Base-by-base conservation (phyloP, 37 sponge, comb jelly and placozoan species). In the Petrosia ficiformis region DNA sequence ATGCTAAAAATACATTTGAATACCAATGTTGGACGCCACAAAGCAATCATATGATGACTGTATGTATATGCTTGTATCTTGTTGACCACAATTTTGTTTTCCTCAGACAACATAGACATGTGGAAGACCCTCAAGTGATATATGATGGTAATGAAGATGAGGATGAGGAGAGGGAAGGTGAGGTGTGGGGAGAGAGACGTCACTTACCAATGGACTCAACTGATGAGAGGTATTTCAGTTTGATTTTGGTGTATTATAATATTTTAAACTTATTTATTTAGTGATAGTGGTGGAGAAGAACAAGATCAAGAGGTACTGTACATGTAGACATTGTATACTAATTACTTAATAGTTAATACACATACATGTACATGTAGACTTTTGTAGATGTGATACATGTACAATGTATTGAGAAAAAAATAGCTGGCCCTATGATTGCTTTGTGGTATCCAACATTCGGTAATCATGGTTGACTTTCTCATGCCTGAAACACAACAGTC, bases 291-390 rank as follows among this genome's bases (percentile, higher is more conserved):
- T 31, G 65, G 4, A 30, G 4, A 30, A 68, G 74, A 75, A 71
- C 80, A 84, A 25, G 88, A 80, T 39, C 89, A 87, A 36, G 89
- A 87, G 24, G 52, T 81, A n/a, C n/a, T n/a, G n/a, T n/a, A n/a
- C n/a, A n/a, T n/a, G n/a, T n/a, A n/a, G n/a, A n/a, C n/a, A n/a
- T n/a, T n/a, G n/a, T n/a, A n/a, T n/a, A n/a, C n/a, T n/a, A n/a
- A n/a, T n/a, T n/a, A n/a, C n/a, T n/a, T n/a, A n/a, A n/a, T n/a
- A n/a, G n/a, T n/a, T n/a, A n/a, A n/a, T n/a, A n/a, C n/a, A n/a
- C n/a, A n/a, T n/a, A n/a, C n/a, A n/a, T n/a, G n/a, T n/a, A n/a
- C n/a, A n/a, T n/a, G n/a, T n/a, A n/a, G n/a, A n/a, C n/a, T n/a
- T n/a, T n/a, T n/a, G n/a, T n/a, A n/a, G n/a, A n/a, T n/a, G n/a